Base-by-base conservation (phyloP, 2,113 vertebrate genomes). In the Porphyrio hochstetteri region DNA sequence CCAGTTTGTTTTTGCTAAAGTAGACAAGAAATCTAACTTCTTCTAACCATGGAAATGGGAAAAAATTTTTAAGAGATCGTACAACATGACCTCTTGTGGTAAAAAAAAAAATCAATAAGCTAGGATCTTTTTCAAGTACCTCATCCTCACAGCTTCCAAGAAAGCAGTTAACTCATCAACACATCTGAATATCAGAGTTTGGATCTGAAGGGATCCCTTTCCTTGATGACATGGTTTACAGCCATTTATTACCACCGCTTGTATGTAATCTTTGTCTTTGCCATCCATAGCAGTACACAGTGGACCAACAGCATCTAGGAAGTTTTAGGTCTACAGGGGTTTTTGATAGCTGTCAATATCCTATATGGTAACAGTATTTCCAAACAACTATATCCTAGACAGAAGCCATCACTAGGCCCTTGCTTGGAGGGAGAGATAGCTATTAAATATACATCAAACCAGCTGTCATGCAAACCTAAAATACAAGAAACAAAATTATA, bases 301-400 rank as follows among this genome's bases (percentile, higher is more conserved):
- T 46, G 20, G 55, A 88, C 38, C 36, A 91, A 82, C 11, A 72
- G 23, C 33, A 90, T 61, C 82, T n/a, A 9, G 23, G 57, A 5
- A 69, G 38, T 69, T 93, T 75, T 50, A 91, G 28, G 17, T 72
- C 86, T 88, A 50, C 75, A 74, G 65, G 44, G 35, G 42, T 61
- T 68, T 68, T 80, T 95, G 59, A 74, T 21, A 91, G n/a, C 57
- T 91, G 67, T 70, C 93, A 95, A 46, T 81, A 55, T 52, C 38
- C 36, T 38, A 68, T 5, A 70, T 23, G 35, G 36, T 29, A 94
- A 89, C 31, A 82, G 13, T 35, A 77, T 65, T 82, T 78, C 52
- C 59, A 86, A 16, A 69, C 27, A 77, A 16, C 64, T 71, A 71
- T 64, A 82, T 78, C 25, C 53, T 52, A 69, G 53, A 48, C 19